Base-by-base conservation (phyloP, 2,797 vertebrate species). In the Coendou prehensilis region DNA sequence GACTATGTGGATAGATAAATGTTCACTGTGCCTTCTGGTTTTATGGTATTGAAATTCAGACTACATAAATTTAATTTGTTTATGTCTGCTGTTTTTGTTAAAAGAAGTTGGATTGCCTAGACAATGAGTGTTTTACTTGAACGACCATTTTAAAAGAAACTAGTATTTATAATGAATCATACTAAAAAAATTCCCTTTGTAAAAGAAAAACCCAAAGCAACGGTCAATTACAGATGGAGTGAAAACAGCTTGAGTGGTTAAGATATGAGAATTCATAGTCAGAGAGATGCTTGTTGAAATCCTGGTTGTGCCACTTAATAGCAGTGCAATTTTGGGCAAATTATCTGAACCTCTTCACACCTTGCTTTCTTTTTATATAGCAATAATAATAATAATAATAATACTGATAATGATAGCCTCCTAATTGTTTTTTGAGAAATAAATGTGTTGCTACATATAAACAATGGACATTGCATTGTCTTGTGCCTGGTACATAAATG, bases 121-220 rank as follows among this genome's bases (percentile, higher is more conserved):
- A 96, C 95, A 97, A 79, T 94, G 96, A 97, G 59, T 94, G 78
- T 96, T 96, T 94, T 93, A 28, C 59, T 81, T 96, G 63, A 97
- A 88, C 92, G 73, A 82, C 9, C 41, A 87, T 82, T 83, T 73
- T 59, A 85, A 73, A 78, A 94, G 94, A 95, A 96, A 59, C 75
- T 92, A 81, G 91, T 81, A 89, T 96, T 98, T 96, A 91, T 92
- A 93, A 93, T 96, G 96, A 98, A 93, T 98, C 97, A 95, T 79
- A 88, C 50, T 41, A 75, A 96, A 80, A 47, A 87, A 52, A 64
- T 78, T 93, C 67, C 83, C 41, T 89, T 90, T 94, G 37, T 85
- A 61, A 94, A 95, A 93, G 64, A 89, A 97, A 97, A 96, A 87
- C 89, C 64, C 56, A 89, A 91, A 96, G 52, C 75, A 93, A 52